phyloP scores from a whole-genome alignment of 2,888 invertebrate species.

The Cantharis lateralis region DNA sequence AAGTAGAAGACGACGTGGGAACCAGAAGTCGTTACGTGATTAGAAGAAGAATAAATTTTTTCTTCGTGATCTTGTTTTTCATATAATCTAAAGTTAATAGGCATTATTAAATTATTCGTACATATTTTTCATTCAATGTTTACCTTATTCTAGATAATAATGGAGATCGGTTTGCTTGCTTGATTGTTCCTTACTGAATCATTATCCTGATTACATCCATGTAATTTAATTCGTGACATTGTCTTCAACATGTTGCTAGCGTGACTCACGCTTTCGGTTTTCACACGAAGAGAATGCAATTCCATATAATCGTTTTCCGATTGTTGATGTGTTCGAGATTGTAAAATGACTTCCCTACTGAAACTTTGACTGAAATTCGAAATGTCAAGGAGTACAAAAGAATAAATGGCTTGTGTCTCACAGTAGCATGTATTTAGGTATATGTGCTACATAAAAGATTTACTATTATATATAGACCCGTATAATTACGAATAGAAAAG shows the following conservation, averaged over 20 bases:
- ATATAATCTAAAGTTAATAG: conserved; percentile 60
- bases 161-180: conserved; percentile 65
- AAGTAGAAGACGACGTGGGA: conserved; percentile 71
- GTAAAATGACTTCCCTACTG: conserved; percentile 63
- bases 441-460: no score
- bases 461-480: no score
- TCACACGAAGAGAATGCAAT: conserved; percentile 63
- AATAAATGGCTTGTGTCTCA: no score
- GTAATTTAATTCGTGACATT: conserved; percentile 77
- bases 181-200: conserved; percentile 50
- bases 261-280: conserved; percentile 45
- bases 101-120: neutral
- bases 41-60: conserved; percentile 55
- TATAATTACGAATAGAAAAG: no score
- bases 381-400: no score
- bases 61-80: conserved; percentile 78
- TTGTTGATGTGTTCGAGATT: conserved; percentile 61
- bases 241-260: conserved; percentile 70
- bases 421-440: no score
- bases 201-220: conserved; percentile 64
- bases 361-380: no score
- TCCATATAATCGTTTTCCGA: conserved; percentile 63
- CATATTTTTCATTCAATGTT: neutral
- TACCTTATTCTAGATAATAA: conserved; percentile 71
- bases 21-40: conserved; percentile 55